Conservation (phyloP, 2,797 vertebrate species). For the Neosilurus hyrtlii region DNA sequence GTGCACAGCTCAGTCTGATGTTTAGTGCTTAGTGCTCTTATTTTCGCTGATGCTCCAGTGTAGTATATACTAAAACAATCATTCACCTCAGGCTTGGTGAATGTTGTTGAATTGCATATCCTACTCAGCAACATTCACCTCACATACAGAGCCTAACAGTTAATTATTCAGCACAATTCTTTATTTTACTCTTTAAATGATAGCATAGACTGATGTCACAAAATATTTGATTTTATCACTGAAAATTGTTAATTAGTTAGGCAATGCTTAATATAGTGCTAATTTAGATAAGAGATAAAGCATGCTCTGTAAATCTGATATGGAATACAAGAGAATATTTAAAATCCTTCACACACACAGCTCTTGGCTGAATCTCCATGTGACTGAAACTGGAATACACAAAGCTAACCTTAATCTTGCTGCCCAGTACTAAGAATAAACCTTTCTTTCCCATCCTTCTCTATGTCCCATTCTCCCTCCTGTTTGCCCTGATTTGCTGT, state of each 20-base stretch:
- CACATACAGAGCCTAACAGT: no score
- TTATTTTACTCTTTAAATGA: background rate
- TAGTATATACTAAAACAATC: no score
- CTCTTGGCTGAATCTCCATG: background rate
- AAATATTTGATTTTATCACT: background rate
- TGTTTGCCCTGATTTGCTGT: background rate
- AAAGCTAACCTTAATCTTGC: slow-evolving; percentile 42
- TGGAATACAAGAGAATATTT: background rate
- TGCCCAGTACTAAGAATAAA: slow-evolving; percentile 10
- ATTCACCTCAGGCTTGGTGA: no score
- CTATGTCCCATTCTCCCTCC: background rate
- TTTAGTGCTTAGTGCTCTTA: no score
- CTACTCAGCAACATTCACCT: no score
- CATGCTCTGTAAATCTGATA: background rate
- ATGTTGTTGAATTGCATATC: no score
- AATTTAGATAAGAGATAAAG: background rate
- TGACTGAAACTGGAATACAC: slow-evolving; percentile 20
- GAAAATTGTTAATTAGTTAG: background rate
- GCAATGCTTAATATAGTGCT: background rate
- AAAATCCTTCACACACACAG: background rate
- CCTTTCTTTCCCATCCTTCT: background rate
- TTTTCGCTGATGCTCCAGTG: no score
- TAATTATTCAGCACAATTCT: slow-evolving; percentile 3
- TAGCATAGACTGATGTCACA: background rate
- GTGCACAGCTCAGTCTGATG: no score